phyloP scores from a whole-genome alignment of 2,113 vertebrate genomes.

The Indicator maculatus region DNA sequence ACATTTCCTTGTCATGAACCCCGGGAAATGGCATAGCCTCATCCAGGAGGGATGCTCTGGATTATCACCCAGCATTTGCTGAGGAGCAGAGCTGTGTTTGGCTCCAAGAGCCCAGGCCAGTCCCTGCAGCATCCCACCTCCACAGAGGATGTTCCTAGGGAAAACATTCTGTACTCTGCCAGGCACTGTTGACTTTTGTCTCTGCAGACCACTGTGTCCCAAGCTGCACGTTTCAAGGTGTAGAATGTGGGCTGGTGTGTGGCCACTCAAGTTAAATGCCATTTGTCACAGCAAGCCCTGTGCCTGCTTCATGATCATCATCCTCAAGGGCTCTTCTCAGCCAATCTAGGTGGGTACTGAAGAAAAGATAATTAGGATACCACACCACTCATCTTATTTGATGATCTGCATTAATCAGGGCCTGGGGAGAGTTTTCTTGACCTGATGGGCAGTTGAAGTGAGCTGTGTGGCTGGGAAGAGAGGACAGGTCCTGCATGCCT shows the following conservation, averaged over 20 bases:
- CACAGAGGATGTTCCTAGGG: not conserved
- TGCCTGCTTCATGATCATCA: not conserved
- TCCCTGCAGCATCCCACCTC: not conserved
- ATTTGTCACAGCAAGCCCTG: not conserved
- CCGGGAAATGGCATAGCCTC: not conserved
- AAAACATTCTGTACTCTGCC: not conserved
- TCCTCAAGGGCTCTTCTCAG: not conserved
- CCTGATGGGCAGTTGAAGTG: not conserved
- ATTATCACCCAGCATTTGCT: not conserved
- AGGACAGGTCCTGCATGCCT: not conserved
- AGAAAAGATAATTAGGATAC: not conserved
- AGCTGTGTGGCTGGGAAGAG: not conserved
- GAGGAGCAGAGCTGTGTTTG: not conserved
- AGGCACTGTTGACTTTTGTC: not conserved
- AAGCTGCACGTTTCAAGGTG: not conserved
- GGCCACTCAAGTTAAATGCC: not conserved
- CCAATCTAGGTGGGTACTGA: not conserved
- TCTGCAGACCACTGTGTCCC: not conserved
- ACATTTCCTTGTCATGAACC: not conserved
- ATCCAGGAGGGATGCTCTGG: not conserved
- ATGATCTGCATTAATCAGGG: not conserved
- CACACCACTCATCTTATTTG: not conserved
- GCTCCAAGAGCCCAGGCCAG: not conserved
- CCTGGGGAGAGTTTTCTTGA: not conserved
- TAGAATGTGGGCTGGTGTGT: fast-evolving